Evolutionary conservation across 2,113 vertebrate species (phyloP).

Genomic region (Elgaria multicarinata): DNA sequence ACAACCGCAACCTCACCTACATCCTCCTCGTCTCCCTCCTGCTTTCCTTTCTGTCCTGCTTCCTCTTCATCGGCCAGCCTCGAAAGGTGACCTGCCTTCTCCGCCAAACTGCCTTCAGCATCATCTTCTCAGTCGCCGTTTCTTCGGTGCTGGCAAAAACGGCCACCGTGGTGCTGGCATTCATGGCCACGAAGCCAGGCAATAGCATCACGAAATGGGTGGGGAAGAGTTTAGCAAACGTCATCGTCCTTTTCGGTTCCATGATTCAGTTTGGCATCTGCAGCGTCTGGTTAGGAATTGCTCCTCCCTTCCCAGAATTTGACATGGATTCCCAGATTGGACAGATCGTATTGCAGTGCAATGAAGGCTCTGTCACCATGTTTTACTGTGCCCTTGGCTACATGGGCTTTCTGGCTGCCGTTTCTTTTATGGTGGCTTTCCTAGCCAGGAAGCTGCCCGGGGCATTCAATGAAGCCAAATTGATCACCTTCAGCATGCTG

Average conservation of each 20-base stretch:
- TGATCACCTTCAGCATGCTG: slow-evolving; percentile 24
- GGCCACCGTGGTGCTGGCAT: background rate
- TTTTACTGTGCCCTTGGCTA: background rate
- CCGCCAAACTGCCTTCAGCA: background rate
- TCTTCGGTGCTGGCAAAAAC: slow-evolving; percentile 24
- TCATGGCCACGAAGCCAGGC: slow-evolving; percentile 3
- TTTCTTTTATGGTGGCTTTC: slow-evolving; percentile 6
- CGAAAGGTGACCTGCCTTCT: background rate
- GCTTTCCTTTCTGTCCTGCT: background rate
- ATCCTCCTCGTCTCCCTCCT: slow-evolving; percentile 1
- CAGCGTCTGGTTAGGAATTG: background rate
- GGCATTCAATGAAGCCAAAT: slow-evolving; percentile 11
- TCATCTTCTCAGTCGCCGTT: background rate
- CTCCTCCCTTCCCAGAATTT: slow-evolving; percentile 17
- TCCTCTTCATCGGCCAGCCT: background rate
- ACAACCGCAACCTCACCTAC: slow-evolving; percentile 12
- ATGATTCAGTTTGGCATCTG: background rate
- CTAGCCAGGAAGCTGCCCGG: slow-evolving; percentile 17
- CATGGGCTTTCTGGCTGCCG: background rate
- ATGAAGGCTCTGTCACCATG: background rate
- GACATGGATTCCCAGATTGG: background rate
- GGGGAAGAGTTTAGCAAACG: background rate
- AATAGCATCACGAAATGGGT: background rate
- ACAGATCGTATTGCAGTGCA: background rate
- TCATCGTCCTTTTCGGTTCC: background rate